phyloP scores from a whole-genome alignment of 2,113 vertebrate species.

The Thalassarche chlororhynchos region DNA sequence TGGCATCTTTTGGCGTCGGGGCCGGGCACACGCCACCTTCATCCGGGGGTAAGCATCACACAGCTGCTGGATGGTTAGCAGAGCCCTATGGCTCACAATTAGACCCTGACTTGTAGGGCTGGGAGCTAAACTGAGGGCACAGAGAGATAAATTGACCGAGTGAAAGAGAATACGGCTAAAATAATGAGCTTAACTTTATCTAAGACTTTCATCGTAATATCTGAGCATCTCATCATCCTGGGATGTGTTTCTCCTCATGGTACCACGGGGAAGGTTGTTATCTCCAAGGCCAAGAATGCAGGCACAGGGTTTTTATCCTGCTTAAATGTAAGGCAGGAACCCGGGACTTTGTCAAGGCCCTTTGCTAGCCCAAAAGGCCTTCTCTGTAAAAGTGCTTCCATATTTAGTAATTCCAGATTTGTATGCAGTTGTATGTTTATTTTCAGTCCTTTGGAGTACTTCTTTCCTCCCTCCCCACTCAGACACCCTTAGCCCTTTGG shows the following conservation, averaged over 20 bases:
- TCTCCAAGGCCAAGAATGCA: background rate
- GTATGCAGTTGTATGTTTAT: background rate
- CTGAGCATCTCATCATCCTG: background rate
- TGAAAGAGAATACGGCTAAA: background rate
- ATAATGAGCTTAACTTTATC: background rate
- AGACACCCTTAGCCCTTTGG: background rate
- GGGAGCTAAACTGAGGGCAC: background rate
- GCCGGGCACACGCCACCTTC: rapidly evolving
- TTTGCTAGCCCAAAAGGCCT: background rate
- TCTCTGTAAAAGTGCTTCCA: background rate
- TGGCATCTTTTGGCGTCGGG: rapidly evolving
- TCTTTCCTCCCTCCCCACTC: background rate
- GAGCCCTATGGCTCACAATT: background rate
- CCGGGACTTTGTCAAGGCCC: background rate
- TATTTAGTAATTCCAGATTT: background rate
- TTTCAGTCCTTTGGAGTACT: background rate
- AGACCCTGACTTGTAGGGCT: background rate
- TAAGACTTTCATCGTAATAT: background rate
- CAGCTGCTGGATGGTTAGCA: background rate
- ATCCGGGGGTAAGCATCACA: rapidly evolving
- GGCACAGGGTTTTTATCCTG: background rate
- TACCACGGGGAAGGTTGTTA: background rate
- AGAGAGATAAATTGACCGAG: background rate
- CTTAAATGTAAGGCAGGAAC: background rate
- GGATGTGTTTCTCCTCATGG: background rate